These are phyloP conservation scores for Anthophora plumipes DNA, from an alignment of 2,888 invertebrate species.

Conservation along the genomic window DNA sequence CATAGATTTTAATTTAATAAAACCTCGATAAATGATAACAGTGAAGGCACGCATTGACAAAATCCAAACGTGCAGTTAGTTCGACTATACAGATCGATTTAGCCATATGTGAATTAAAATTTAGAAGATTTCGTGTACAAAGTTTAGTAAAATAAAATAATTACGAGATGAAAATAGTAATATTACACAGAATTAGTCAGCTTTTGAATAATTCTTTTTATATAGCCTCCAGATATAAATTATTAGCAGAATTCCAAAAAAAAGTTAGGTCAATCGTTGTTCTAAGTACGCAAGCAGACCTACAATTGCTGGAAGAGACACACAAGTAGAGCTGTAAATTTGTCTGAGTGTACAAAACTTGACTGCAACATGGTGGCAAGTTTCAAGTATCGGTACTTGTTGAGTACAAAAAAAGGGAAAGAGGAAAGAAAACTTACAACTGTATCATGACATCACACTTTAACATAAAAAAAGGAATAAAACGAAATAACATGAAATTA, in stretches of 20 bases:
- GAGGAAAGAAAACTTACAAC: background rate
- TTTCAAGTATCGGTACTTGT: background rate
- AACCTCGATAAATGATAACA: no score
- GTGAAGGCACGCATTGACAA: no score
- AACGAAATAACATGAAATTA: no score
- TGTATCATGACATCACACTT: background rate
- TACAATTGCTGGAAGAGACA: background rate
- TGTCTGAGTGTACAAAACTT: background rate
- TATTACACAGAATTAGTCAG: conserved; percentile 36
- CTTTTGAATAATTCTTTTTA: conserved; percentile 56
- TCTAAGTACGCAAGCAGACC: background rate
- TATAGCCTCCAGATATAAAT: conserved; percentile 8
- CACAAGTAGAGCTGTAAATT: background rate
- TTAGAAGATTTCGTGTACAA: no score
- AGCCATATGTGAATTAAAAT: no score
- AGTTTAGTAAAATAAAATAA: no score
- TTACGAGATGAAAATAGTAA: no score
- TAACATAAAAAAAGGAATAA: no score
- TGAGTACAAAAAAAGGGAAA: background rate
- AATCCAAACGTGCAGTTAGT: no score
- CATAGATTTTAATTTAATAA: no score
- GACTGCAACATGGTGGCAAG: background rate
- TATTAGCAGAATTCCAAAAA: conserved; percentile 16
- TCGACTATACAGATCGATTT: no score
- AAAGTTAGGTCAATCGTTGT: conserved; percentile 8